Base-by-base conservation (phyloP, 2,888 invertebrate genomes). In the Limenitis camilla region DNA sequence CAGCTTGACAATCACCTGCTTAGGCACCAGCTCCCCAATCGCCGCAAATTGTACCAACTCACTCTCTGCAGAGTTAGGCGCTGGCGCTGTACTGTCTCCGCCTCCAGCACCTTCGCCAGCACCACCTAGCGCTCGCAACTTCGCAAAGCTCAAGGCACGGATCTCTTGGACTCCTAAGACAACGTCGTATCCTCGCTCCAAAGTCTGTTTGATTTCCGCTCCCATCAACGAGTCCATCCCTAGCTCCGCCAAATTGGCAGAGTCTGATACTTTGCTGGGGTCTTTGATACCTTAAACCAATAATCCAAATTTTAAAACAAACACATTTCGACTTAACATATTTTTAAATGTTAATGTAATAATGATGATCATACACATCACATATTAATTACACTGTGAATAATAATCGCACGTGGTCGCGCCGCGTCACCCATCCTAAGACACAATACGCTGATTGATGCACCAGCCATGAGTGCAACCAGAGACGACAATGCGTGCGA, bases 161-260 rank as follows among this genome's bases (percentile, higher is more conserved):
- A 98, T 96, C 81, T 98, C 97, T 78, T 96, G 95, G 63, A 97
- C 95, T 58, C 94, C 93, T 57, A 99, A 88, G 27, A 95, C 92
- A 53, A 98, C 84, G 78, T 99, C 98, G 83, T 94, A 97, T 70
- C 94, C 95, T 52, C 97, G 90, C 78, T 98, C 98, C 49, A 98
- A 85, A 0, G 96, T 95, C 83, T 98, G 98, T 78, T 98, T 98
- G 71, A 99, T 97, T 89, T 99, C 99, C 1, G 99, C 97, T 41
- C 98, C 98, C 99, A 99, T 99, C 62, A 99, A 87, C 2, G 98
- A 98, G 77, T 99, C 99, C 93, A 99, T 96, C 56, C 99, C 99
- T 38, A 99, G 90, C 78, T 99, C 99, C 30, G 96, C 96, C 42
- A 99, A 87, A 39, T 93, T 94, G 5, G 94, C 91, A 30, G 90